phyloP scores from a whole-genome alignment of 2,797 vertebrate species.

The Notolabrus celidotus region DNA sequence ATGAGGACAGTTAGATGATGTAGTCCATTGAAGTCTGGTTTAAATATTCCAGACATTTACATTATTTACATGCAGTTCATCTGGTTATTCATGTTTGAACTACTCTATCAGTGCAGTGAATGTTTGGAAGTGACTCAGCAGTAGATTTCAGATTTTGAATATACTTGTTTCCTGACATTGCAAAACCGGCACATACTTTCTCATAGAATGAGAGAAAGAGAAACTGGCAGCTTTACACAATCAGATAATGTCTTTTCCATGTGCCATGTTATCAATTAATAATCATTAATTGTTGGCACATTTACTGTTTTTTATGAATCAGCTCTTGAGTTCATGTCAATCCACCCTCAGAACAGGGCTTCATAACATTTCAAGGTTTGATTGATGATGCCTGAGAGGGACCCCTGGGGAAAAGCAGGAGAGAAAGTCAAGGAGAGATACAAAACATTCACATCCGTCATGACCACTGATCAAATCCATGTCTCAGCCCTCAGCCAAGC shows the following conservation, averaged over 20 bases:
- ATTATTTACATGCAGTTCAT: too few relatives aligned
- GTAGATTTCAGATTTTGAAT: neutral
- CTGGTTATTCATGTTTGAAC: too few relatives aligned
- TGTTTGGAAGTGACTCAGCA: too few relatives aligned
- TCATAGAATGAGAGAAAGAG: neutral
- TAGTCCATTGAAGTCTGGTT: too few relatives aligned
- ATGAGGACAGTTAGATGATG: neutral
- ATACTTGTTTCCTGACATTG: neutral
- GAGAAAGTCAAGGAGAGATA: neutral
- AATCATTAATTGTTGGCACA: slow-evolving; percentile 28
- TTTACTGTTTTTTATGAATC: slow-evolving; percentile 24
- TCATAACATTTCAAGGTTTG: slow-evolving; percentile 23
- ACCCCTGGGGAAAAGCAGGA: neutral
- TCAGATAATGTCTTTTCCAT: neutral
- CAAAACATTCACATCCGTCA: slow-evolving; percentile 23
- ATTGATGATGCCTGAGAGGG: slow-evolving; percentile 30
- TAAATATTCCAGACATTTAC: too few relatives aligned
- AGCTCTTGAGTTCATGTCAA: slow-evolving; percentile 22
- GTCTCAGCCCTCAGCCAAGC: slow-evolving; percentile 33
- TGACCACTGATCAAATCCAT: slow-evolving; percentile 43
- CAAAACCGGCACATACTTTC: neutral
- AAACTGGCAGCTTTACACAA: slow-evolving; percentile 16
- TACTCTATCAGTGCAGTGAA: too few relatives aligned
- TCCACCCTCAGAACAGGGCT: slow-evolving; percentile 17
- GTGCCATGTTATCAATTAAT: slow-evolving; percentile 25